These are phyloP conservation scores for Spilogale gracilis DNA, from an alignment of 2,113 vertebrate genomes.

Conservation along the genomic window DNA sequence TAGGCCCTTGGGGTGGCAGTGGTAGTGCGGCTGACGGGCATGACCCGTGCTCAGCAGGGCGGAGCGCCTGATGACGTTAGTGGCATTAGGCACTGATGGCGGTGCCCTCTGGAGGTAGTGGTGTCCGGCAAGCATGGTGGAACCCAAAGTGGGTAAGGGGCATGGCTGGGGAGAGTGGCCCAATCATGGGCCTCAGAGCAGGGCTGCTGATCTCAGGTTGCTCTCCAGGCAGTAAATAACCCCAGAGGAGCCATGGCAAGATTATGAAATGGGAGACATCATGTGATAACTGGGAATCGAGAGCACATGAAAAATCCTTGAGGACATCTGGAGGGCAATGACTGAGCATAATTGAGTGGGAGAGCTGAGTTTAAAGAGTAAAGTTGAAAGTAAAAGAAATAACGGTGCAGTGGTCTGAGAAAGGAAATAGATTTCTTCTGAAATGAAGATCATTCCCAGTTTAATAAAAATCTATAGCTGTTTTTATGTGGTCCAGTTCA, in stretches of 20 bases:
- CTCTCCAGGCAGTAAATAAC: not conserved
- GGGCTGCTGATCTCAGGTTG: not conserved
- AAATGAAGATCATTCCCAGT: not conserved
- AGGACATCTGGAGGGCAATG: not conserved
- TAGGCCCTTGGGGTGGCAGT: not conserved
- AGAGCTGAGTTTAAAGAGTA: not conserved
- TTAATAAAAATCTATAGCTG: not conserved
- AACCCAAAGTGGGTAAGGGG: not conserved
- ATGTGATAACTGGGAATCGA: not conserved
- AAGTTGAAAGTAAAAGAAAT: slow-evolving; percentile 4
- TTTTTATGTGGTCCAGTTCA: not conserved
- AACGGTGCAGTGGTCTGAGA: not conserved
- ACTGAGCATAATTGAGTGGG: not conserved
- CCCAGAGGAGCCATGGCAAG: not conserved
- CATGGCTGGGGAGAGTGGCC: not conserved
- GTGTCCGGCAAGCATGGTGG: not conserved
- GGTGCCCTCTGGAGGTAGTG: not conserved
- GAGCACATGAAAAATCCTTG: not conserved
- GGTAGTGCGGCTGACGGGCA: too few relatives aligned
- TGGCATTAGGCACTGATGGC: too few relatives aligned
- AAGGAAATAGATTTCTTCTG: not conserved
- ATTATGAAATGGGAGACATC: not conserved
- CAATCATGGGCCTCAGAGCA: not conserved
- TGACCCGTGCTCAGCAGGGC: not conserved
- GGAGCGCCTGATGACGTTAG: not conserved